Base-by-base conservation (phyloP, 2,888 invertebrate genomes). In the Noctua janthina region DNA sequence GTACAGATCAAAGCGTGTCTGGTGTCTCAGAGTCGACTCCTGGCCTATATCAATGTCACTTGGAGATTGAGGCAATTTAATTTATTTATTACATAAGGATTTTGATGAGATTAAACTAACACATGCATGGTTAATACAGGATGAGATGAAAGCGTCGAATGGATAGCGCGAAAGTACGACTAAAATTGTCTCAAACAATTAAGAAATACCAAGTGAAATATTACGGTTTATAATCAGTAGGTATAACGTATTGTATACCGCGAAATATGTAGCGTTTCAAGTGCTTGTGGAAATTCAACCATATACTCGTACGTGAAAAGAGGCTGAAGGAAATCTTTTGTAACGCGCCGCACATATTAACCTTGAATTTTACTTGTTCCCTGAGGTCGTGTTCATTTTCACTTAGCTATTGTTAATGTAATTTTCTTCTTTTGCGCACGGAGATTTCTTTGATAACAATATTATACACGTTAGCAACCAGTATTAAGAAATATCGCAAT, bases 1-100 rank as follows among this genome's bases (percentile, higher is more conserved):
- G 71, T 78, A 88, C 78, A 92, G 91, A 93, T 94, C 93, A 93
- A 93, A 93, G 93, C 91, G 87, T 88, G 86, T 89, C 87, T 82
- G 87, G 70, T 91, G 86, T 89, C 88, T 88, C 88, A 87, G 85
- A 89, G 90, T 89, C 88, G 90, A 88, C 87, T 89, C 89, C 91
- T 91, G 91, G 91, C 87, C 88, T 90, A 91, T 87, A 92, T 93
- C 92, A 92, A 90, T 91, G 92, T 92, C 92, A 90, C 84, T 85
- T 88, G 77, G 83, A 88, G 84, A 88, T 90, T 82, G 87, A 87
- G 83, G 73, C 76, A 87, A 89, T 83, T 84, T 83, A 81, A 86
- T 87, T 85, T 90, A 90, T 92, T 92, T 90, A 81, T 84, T 90
- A 87, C 82, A 81, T 80, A 84, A 78, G 68, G 79, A 76, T 85